Percentiles rank a stretch among this genome's conserved stretches.
phyloP scores from a whole-genome alignment of 2,113 vertebrate species.

The Danio rerio region GRCz12tu NC_133177.1:37000001-37000500 shows the following conservation, averaged over 20 bases:
- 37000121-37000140: constrained; percentile 73
- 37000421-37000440: constrained; percentile 53
- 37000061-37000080: constrained; percentile 34
- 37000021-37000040: constrained; percentile 83
- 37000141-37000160: constrained; percentile 70
- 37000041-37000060: constrained; percentile 60
- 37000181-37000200: constrained; percentile 51
- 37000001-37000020: constrained; percentile 75
- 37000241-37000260: constrained; percentile 15
- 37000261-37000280: not conserved
- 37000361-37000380: constrained; percentile 24
- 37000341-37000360: constrained; percentile 34
- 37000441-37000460: too few species aligned
- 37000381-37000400: not conserved
- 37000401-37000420: constrained; percentile 68
- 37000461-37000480: too few species aligned
- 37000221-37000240: constrained; percentile 6
- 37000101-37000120: constrained; percentile 66
- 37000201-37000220: constrained; percentile 36
- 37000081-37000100: constrained; percentile 63
- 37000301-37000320: constrained; percentile 9
- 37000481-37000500: too few species aligned
- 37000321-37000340: not conserved
- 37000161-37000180: constrained; percentile 70
- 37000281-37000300: constrained; percentile 9